These are phyloP conservation scores for Cotesia typhae DNA, from an alignment of 1,140 invertebrate species.

Conservation along the genomic window DNA sequence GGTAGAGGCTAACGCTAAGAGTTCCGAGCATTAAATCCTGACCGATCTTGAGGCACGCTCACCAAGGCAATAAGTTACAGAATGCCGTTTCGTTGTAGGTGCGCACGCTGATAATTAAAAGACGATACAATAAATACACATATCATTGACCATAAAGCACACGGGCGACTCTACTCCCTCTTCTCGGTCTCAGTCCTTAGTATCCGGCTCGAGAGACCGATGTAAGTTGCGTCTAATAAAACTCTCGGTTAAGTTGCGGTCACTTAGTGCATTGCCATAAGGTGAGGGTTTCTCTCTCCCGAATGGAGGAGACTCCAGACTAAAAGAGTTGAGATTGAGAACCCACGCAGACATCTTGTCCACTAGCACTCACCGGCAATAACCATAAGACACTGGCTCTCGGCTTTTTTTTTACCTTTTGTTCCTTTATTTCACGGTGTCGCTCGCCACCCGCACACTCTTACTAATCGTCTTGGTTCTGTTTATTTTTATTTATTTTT, in stretches of 20 bases:
- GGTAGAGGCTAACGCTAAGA: conserved; percentile 30
- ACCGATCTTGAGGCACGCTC: conserved; percentile 33
- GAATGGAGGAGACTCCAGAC: not conserved
- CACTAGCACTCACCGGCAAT: conserved; percentile 50
- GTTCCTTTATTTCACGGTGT: conserved; percentile 40
- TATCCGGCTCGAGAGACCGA: too few relatives aligned
- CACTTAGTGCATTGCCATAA: conserved; percentile 47
- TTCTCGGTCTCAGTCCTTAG: not conserved
- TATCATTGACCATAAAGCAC: conserved; percentile 65
- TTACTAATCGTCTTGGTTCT: conserved; percentile 13
- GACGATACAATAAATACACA: conserved; percentile 66
- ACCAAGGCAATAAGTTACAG: conserved; percentile 60
- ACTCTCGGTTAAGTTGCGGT: conserved; percentile 36
- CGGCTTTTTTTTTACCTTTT: too few relatives aligned
- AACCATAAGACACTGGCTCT: conserved; percentile 56
- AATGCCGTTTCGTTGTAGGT: conserved; percentile 64
- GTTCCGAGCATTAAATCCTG: conserved; percentile 41
- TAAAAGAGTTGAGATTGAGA: conserved; percentile 34
- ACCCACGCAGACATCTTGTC: conserved; percentile 62
- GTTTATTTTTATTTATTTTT: not conserved
- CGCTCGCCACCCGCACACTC: conserved; percentile 25
- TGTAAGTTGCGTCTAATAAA: too few relatives aligned
- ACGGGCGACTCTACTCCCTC: conserved; percentile 7
- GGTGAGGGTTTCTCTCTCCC: too few relatives aligned
- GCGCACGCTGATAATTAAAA: conserved; percentile 67